Conservation (phyloP, 2,888 invertebrate species). For the Platynereis dumerilii region DNA sequence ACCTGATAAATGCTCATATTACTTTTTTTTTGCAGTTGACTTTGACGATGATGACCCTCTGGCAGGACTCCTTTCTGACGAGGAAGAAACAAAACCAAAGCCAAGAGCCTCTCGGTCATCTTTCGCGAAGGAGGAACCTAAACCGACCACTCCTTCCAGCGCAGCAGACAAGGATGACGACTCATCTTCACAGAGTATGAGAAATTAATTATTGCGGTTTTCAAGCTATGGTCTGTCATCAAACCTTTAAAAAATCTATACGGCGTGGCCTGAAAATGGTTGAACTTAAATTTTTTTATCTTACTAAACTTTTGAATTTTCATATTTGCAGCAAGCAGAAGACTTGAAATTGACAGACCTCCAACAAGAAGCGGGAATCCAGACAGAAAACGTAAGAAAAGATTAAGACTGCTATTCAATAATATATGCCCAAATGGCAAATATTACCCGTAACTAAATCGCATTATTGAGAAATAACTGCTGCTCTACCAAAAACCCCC, state of each 20-base stretch:
- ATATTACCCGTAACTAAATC: too few relatives aligned
- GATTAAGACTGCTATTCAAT: too few relatives aligned
- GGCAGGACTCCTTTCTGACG: slow-evolving; percentile 17
- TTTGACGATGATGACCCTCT: slow-evolving; percentile 24
- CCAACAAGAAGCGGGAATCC: slow-evolving; percentile 21
- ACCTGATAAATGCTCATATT: too few relatives aligned
- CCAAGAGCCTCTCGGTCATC: background rate
- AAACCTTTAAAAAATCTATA: too few relatives aligned
- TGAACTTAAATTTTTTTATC: too few relatives aligned
- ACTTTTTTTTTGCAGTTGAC: background rate
- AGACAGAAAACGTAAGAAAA: too few relatives aligned
- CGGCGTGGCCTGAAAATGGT: too few relatives aligned
- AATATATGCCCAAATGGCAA: too few relatives aligned
- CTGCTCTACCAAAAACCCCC: too few relatives aligned
- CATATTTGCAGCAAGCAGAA: slow-evolving; percentile 8
- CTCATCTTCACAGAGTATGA: background rate
- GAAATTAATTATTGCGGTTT: background rate
- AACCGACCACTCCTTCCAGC: background rate
- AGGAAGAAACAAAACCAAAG: slow-evolving; percentile 12
- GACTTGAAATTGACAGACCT: slow-evolving; percentile 21
- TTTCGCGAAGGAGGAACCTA: background rate
- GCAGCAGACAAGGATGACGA: background rate
- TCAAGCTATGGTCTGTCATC: too few relatives aligned
- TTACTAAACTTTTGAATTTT: too few relatives aligned
- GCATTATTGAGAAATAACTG: too few relatives aligned